Evolutionary conservation across 2,888 invertebrate species (phyloP), one percentile per base, ranked within the genome.

Genomic region (Drosophila borealis): DNA sequence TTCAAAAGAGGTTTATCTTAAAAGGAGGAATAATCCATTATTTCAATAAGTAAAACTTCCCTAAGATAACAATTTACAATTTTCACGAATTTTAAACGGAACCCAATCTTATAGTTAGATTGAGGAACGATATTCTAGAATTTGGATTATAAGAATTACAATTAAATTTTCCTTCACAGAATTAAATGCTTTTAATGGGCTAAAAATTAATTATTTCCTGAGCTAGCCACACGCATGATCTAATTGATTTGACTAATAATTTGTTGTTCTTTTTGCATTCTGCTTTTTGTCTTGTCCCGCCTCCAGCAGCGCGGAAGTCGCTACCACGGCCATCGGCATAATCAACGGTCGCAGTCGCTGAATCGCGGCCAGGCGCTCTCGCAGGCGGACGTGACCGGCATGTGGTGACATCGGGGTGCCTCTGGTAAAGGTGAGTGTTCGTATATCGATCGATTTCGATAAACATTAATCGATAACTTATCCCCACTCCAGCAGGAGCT

Each of bases 351-450:
- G 88, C 95, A 95, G 94, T 95, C 95, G 87, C 93, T 96, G 92
- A 96, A 96, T 94, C 95, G 96, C 92, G 95, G 95, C 78, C 95
- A 95, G 92, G 94, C 94, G 82, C 93, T 94, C 89, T 94, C 94
- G 91, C 94, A 95, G 91, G 94, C 95, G 93, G 95, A 95, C 93
- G 94, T 93, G 80, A 93, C 93, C 89, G 95, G 95, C 92, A 95
- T 95, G 95, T 96, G 96, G 95, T 96, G 95, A 95, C 95, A 95
- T 94, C 95, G 95, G 95, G 95, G 95, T 93, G 94, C 94, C 94
- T 94, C 94, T 94, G 94, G 94, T 94, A 92, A 89, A 90, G 87
- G 89, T 87, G 8, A 53, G 50, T 49, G 2, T 42, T 41, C 17
- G 29, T 29, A 8, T 29, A 29, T 29, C 29, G 29, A n/a, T 21